phyloP scores from a whole-genome alignment of 2,113 vertebrate genomes.

The Phylloscopus trochiloides region DNA sequence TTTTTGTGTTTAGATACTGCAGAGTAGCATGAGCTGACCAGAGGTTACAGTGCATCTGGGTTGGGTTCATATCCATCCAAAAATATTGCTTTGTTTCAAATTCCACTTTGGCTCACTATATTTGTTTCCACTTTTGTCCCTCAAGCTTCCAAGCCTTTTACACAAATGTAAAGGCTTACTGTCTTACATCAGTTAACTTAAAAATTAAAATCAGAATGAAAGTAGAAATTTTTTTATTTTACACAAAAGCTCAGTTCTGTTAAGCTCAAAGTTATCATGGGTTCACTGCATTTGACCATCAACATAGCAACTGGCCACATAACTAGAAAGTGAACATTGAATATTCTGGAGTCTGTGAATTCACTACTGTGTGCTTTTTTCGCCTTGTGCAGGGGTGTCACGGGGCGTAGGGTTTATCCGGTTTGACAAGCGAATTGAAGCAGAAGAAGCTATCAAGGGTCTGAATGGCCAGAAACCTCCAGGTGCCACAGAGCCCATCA shows the following conservation, averaged over 20 bases:
- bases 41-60: neutral
- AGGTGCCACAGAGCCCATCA: slow-evolving; percentile 93
- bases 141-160: neutral
- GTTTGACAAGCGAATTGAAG: slow-evolving; percentile 96
- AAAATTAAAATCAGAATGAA: neutral
- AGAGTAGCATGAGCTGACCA: neutral
- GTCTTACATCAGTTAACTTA: neutral
- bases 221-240: neutral
- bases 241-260: neutral
- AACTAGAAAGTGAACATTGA: neutral
- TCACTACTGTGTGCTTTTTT: neutral
- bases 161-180: neutral
- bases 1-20: neutral
- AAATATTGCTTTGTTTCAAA: neutral
- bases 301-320: neutral
- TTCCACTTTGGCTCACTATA: accelerated
- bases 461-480: slow-evolving; percentile 98
- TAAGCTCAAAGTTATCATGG: neutral
- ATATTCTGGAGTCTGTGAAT: neutral
- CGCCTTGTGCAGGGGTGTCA: slow-evolving; percentile 83
- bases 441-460: slow-evolving; percentile 98
- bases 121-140: neutral
- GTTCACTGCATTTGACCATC: neutral
- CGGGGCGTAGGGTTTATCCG: slow-evolving; percentile 98
- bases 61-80: neutral